A percentile compares a stretch with the other conserved stretches of the same genome.
Conservation (phyloP, 2,888 invertebrate species). For the Holacanthella duospinosa region DNA sequence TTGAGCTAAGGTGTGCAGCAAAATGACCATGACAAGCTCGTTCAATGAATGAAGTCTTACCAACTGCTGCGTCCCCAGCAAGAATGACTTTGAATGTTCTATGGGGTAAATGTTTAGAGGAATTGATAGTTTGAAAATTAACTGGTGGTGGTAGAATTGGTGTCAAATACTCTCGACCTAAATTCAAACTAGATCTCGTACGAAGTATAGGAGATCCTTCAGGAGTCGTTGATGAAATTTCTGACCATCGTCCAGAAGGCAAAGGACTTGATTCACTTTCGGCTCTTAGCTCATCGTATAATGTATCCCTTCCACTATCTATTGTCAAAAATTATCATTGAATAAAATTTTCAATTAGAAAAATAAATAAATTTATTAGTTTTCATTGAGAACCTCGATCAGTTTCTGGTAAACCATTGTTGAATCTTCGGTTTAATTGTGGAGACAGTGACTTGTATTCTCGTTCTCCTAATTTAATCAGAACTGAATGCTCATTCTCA, state of each 20-base stretch:
- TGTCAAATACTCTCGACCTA: background rate
- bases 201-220: background rate
- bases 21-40: slow-evolving; percentile 50
- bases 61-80: slow-evolving; percentile 53
- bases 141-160: background rate
- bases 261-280: slow-evolving; percentile 33
- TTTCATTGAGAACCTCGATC: slow-evolving; percentile 9
- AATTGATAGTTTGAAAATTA: background rate
- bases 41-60: slow-evolving; percentile 52
- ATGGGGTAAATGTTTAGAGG: slow-evolving; percentile 42
- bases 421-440: slow-evolving; percentile 12
- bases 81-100: slow-evolving; percentile 52
- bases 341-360: background rate
- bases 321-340: background rate
- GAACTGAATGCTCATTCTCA: background rate
- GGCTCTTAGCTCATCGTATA: slow-evolving; percentile 30
- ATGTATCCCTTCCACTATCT: slow-evolving; percentile 34
- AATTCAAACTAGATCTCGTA: background rate
- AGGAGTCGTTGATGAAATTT: background rate
- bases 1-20: slow-evolving; percentile 48
- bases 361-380: background rate
- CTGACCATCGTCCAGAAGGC: slow-evolving; percentile 30
- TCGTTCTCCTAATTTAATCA: background rate
- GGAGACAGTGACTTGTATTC: slow-evolving; percentile 2
- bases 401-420: slow-evolving; percentile 7